Conservation (phyloP, 2,113 vertebrate genomes). For the Poeciliopsis occidentalis region DNA sequence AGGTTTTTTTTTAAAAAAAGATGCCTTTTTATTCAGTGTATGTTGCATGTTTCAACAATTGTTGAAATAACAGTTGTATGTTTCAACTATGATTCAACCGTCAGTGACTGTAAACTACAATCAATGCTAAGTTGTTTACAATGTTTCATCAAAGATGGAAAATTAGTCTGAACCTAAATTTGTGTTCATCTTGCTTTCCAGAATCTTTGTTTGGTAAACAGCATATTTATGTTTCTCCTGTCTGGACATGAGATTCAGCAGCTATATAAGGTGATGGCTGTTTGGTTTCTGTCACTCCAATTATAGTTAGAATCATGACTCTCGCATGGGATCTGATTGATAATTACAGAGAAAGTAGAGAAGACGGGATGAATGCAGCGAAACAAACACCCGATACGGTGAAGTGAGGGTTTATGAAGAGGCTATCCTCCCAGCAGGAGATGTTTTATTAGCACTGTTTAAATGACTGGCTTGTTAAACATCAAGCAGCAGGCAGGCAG, state of each 20-base stretch:
- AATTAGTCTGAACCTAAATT: background rate
- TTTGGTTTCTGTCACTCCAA: conserved; percentile 77
- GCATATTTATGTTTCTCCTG: conserved; percentile 17
- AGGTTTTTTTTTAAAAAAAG: too few species aligned
- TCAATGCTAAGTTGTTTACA: background rate
- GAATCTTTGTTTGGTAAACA: conserved; percentile 4
- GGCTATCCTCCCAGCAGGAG: conserved; percentile 70
- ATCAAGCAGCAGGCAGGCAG: conserved; percentile 70
- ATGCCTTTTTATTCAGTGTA: too few species aligned
- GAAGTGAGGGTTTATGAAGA: conserved; percentile 73
- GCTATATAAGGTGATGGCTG: conserved; percentile 61
- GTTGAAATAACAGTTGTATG: too few species aligned
- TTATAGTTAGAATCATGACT: conserved; percentile 72
- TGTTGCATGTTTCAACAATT: too few species aligned
- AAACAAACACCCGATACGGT: conserved; percentile 44
- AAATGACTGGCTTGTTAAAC: conserved; percentile 81
- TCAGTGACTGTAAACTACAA: too few species aligned
- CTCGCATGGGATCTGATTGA: conserved; percentile 60
- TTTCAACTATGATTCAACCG: background rate
- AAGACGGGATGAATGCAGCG: conserved; percentile 2
- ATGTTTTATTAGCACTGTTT: conserved; percentile 78
- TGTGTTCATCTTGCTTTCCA: background rate
- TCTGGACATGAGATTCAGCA: conserved; percentile 65
- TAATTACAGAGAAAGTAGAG: conserved; percentile 13
- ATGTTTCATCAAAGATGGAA: background rate